A percentile compares a stretch with the other conserved stretches of the same genome.
Conservation (phyloP, 2,113 vertebrate genomes). For the Seriola quinqueradiata region DNA sequence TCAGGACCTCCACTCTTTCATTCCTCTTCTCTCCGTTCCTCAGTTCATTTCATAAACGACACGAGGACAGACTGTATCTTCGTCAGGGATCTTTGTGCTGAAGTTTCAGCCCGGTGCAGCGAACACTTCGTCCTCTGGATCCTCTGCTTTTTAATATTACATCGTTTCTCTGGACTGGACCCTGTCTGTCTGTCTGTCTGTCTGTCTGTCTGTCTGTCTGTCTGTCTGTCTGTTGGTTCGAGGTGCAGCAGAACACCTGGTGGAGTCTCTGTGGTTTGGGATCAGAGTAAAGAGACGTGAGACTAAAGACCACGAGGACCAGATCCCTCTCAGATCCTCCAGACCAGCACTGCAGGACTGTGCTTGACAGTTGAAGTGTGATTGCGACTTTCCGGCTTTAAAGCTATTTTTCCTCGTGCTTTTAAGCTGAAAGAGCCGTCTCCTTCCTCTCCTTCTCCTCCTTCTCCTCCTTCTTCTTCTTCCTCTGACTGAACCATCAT, state of each 20-base stretch:
- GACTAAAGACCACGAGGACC: no score
- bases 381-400: background rate
- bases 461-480: background rate
- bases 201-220: no score
- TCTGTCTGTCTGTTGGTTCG: no score
- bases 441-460: background rate
- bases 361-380: no score
- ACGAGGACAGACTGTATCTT: background rate
- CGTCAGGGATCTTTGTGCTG: constrained; percentile 19
- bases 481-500: background rate
- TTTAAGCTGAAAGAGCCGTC: background rate
- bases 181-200: no score
- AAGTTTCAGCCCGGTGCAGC: background rate
- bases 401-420: background rate
- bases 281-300: no score
- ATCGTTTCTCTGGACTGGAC: no score
- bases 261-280: no score
- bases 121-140: background rate
- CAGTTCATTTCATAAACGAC: background rate
- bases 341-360: no score
- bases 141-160: no score
- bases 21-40: background rate
- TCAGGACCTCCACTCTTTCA: constrained; percentile 8
- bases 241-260: no score
- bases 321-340: no score